A percentile compares a stretch with the other conserved stretches of the same genome.
Conservation (phyloP, 2,888 invertebrate species). For the Pomacea canaliculata region DNA sequence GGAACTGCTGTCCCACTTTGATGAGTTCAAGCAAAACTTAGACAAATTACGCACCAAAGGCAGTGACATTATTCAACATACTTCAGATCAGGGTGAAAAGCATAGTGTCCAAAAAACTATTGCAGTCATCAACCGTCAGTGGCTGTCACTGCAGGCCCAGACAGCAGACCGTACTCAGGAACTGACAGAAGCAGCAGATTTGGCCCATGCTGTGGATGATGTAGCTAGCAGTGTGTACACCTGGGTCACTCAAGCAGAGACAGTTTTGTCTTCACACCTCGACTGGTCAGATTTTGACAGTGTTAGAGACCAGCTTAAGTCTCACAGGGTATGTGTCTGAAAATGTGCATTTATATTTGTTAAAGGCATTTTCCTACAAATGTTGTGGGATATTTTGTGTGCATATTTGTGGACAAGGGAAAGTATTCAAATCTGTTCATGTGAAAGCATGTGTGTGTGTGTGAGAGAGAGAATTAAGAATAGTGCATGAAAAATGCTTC, state of each 20-base stretch:
- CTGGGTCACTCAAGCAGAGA: constrained; percentile 51
- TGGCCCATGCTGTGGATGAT: constrained; percentile 50
- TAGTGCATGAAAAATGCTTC: no score
- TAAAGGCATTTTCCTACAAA: no score
- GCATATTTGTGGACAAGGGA: neutral
- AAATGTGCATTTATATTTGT: no score
- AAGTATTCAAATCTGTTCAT: no score
- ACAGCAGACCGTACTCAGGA: constrained; percentile 50
- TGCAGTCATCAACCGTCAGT: constrained; percentile 52
- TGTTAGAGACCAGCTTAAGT: constrained; percentile 51
- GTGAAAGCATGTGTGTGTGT: no score
- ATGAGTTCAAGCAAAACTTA: constrained; percentile 50
- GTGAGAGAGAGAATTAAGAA: no score
- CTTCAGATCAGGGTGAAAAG: constrained; percentile 53
- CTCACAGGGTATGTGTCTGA: constrained; percentile 45
- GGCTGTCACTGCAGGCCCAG: constrained; percentile 51
- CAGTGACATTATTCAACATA: constrained; percentile 53
- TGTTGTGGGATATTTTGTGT: neutral
- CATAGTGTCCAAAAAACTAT: constrained; percentile 52
- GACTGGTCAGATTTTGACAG: constrained; percentile 48
- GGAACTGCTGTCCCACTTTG: constrained; percentile 53
- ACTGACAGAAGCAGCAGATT: constrained; percentile 53
- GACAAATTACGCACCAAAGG: constrained; percentile 53
- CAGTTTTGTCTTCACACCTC: constrained; percentile 41
- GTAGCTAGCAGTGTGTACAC: constrained; percentile 44